Evolutionary conservation across 2,888 invertebrate genomes (phyloP).

Genomic region (Pyrgus malvae): DNA sequence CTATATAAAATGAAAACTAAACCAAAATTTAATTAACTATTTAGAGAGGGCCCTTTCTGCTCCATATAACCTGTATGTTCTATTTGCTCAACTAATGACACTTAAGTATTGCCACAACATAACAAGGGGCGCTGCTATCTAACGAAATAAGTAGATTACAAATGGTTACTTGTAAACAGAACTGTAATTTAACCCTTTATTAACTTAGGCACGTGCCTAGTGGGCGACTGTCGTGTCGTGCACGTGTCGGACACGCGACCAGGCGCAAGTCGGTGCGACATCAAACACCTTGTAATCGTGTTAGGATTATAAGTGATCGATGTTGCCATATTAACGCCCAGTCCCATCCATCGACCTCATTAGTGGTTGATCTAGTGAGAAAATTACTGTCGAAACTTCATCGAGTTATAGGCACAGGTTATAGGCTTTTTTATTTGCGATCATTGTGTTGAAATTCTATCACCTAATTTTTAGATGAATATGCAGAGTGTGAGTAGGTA

Average conservation of each 20-base stretch:
- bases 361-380: constrained; percentile 25
- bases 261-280: constrained; percentile 34
- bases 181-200: constrained; percentile 40
- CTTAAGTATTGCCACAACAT: constrained; percentile 21
- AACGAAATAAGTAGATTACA: constrained; percentile 17
- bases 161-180: constrained; percentile 30
- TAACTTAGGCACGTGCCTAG: constrained; percentile 34
- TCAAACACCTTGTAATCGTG: constrained; percentile 43
- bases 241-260: constrained; percentile 30
- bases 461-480: no score
- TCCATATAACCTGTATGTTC: constrained; percentile 7
- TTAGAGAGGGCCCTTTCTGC: background rate
- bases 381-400: constrained; percentile 4
- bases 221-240: constrained; percentile 32
- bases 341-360: constrained; percentile 42
- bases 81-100: constrained; percentile 21
- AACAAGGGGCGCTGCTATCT: constrained; percentile 18
- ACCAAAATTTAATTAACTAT: background rate
- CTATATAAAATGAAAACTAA: background rate
- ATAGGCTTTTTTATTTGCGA: no score
- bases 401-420: no score
- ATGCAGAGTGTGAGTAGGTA: no score
- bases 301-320: constrained; percentile 49
- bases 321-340: constrained; percentile 44
- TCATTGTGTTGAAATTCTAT: no score